Evolutionary conservation across 2,113 vertebrate species (phyloP).

Genomic region (Colinus virginianus): DNA sequence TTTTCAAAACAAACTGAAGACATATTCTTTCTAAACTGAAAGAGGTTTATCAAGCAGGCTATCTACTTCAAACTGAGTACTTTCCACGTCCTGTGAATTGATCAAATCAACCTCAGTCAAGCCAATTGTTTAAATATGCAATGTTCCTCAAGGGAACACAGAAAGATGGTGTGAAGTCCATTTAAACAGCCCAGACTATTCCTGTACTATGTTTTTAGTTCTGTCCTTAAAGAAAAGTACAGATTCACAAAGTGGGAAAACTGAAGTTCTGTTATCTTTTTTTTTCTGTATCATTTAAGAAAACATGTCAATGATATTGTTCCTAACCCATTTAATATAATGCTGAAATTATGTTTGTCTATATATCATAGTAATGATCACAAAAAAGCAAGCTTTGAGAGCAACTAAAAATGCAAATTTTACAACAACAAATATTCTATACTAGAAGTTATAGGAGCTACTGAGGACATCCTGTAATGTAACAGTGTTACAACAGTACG

Average conservation of each 20-base stretch:
- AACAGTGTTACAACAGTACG: neutral
- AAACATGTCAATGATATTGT: neutral
- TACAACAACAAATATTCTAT: neutral
- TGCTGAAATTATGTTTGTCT: neutral
- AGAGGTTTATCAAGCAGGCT: neutral
- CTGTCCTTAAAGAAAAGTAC: neutral
- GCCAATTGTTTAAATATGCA: neutral
- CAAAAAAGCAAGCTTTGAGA: neutral
- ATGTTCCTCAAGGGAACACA: neutral
- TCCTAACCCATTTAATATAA: neutral
- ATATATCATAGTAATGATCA: neutral
- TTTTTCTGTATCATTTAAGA: neutral
- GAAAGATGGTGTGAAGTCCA: neutral
- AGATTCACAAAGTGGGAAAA: neutral
- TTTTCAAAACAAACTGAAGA: neutral
- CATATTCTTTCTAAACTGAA: neutral
- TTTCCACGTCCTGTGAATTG: neutral
- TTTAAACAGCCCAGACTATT: neutral
- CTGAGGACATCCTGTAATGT: accelerated
- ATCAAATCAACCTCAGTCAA: neutral
- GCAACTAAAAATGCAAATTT: neutral
- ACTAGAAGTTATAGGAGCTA: neutral
- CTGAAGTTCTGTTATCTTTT: neutral
- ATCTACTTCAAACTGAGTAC: neutral
- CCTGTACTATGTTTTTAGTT: neutral